Percentiles rank a stretch among this genome's conserved stretches.
phyloP scores from a whole-genome alignment of 2,113 vertebrate species.

The Tapirus terrestris region DNA sequence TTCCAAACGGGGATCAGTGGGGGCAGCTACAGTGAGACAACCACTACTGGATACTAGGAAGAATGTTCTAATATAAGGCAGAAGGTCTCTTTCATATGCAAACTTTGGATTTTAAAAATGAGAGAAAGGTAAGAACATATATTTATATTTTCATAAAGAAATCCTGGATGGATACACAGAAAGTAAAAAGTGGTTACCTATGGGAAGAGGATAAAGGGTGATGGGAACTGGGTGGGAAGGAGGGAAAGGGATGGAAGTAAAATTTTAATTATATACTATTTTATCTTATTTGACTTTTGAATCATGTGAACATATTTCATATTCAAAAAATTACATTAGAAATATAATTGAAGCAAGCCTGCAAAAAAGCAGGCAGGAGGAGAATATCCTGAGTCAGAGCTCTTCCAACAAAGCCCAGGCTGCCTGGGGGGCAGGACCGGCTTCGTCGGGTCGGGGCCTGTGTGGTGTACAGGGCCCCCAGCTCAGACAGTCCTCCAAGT shows the following conservation, averaged over 20 bases:
- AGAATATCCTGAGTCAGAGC: too few relatives aligned
- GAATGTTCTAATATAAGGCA: neutral
- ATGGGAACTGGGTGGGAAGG: neutral
- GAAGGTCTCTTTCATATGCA: neutral
- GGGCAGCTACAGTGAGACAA: neutral
- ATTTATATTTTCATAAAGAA: neutral
- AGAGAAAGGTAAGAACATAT: neutral
- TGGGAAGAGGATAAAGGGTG: neutral
- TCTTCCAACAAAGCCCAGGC: neutral
- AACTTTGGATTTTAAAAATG: neutral
- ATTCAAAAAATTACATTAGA: neutral
- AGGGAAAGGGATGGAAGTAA: neutral
- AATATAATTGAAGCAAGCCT: neutral
- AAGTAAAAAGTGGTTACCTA: neutral
- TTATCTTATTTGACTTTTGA: slow-evolving; percentile 23
- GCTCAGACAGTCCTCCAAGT: neutral
- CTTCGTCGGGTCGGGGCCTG: neutral
- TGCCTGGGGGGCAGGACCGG: neutral
- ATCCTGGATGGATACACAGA: neutral
- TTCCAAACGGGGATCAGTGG: neutral
- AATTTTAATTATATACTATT: neutral
- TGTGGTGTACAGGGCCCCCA: accelerated
- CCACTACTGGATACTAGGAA: neutral
- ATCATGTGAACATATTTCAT: neutral
- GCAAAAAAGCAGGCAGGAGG: neutral